Percentiles rank a stretch among this genome's conserved stretches.
Conservation (phyloP, 1,140 invertebrate genomes). For the Ylistrum balloti region DNA sequence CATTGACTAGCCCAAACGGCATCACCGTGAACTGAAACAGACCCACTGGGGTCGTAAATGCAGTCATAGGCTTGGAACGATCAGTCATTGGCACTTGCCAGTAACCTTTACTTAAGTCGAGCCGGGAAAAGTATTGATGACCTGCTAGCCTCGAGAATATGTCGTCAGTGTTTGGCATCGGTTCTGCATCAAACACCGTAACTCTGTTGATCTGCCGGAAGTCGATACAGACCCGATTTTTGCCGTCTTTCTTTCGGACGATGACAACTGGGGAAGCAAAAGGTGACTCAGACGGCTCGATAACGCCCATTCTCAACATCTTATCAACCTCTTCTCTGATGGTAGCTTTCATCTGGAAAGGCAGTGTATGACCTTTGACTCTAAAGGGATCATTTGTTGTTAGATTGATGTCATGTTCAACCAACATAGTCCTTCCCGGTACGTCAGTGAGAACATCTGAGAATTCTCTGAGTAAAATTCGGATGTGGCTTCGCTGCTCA, state of each 20-base stretch:
- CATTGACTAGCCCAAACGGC: no score
- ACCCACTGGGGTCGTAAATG: slow-evolving; percentile 58
- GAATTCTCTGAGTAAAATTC: no score
- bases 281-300: slow-evolving; percentile 67
- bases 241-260: slow-evolving; percentile 82
- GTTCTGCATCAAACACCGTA: slow-evolving; percentile 62
- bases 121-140: not conserved
- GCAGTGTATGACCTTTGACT: not conserved
- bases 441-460: no score
- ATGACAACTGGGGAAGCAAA: slow-evolving; percentile 81
- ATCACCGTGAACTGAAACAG: no score
- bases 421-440: no score
- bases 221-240: slow-evolving; percentile 83
- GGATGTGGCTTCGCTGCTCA: no score
- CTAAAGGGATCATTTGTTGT: no score
- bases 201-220: slow-evolving; percentile 76
- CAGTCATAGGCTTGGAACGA: slow-evolving; percentile 73
- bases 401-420: no score
- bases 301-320: slow-evolving; percentile 64
- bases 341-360: slow-evolving; percentile 41
- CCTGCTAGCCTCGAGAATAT: slow-evolving; percentile 50
- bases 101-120: slow-evolving; percentile 81
- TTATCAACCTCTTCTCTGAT: slow-evolving; percentile 55
- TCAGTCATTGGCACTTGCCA: no score
- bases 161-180: slow-evolving; percentile 66